These are phyloP conservation scores for Temnothorax nylanderi DNA, from an alignment of 1,140 invertebrate species.

Conservation along the genomic window DNA sequence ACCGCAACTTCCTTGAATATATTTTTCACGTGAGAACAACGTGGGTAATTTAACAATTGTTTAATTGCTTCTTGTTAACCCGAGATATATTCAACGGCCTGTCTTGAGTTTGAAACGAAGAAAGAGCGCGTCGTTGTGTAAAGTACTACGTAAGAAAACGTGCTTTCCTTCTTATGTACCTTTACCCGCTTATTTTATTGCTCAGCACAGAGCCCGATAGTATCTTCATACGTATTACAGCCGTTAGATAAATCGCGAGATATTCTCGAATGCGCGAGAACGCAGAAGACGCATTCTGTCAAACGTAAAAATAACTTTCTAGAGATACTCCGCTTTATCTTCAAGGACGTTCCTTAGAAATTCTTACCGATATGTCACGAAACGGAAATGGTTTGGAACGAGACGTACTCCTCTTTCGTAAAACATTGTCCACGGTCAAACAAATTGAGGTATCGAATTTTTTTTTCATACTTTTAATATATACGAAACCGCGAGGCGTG, in stretches of 20 bases:
- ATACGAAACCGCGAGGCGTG: neutral
- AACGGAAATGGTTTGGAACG: neutral
- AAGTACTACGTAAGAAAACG: neutral
- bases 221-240: neutral
- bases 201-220: neutral
- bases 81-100: neutral
- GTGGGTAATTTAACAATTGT: slow-evolving; percentile 43
- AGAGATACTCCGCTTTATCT: neutral
- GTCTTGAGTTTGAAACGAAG: neutral
- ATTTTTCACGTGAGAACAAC: slow-evolving; percentile 56
- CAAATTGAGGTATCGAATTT: neutral
- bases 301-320: slow-evolving; percentile 24
- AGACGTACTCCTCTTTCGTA: neutral
- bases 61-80: slow-evolving; percentile 2
- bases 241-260: slow-evolving; percentile 1
- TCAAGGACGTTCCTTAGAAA: slow-evolving; percentile 20
- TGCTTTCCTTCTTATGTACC: neutral
- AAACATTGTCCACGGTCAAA: neutral
- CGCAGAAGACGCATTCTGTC: neutral
- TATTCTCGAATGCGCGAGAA: neutral
- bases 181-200: neutral
- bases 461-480: neutral
- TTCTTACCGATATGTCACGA: neutral
- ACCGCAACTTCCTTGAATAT: slow-evolving; percentile 12
- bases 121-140: neutral